Percentiles rank a stretch among this genome's conserved stretches.
Conservation (phyloP, 2,888 invertebrate genomes). For the Nymphalis urticae region DNA sequence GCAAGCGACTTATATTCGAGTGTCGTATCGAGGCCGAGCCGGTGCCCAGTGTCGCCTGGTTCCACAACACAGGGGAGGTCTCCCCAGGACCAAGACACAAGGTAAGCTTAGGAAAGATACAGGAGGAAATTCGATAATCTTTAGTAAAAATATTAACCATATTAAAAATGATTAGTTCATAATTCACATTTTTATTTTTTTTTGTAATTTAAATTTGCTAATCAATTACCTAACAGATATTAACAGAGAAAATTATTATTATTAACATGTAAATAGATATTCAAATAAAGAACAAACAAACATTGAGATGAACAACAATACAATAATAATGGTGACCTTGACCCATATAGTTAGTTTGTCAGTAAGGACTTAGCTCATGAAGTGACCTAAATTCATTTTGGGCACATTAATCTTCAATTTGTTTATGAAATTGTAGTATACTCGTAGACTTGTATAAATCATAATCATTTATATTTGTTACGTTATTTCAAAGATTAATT, state of each 20-base stretch:
- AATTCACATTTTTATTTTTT: too few species aligned
- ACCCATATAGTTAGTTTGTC: constrained; percentile 56
- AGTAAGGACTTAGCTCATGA: background rate
- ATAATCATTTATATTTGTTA: too few species aligned
- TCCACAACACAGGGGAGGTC: constrained; percentile 92
- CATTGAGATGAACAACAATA: background rate
- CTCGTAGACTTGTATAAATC: too few species aligned
- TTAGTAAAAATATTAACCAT: too few species aligned
- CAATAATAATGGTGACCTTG: constrained; percentile 35
- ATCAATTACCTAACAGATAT: too few species aligned
- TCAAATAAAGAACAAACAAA: background rate
- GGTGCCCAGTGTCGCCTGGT: constrained; percentile 93
- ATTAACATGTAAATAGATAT: background rate
- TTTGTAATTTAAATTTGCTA: too few species aligned
- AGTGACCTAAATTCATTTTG: constrained; percentile 57
- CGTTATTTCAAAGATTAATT: too few species aligned
- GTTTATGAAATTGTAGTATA: too few species aligned
- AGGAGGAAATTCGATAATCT: background rate
- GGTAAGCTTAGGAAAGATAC: constrained; percentile 71
- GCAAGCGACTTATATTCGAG: constrained; percentile 95
- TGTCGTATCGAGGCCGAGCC: constrained; percentile 97
- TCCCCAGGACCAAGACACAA: constrained; percentile 92
- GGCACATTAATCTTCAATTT: constrained; percentile 23
- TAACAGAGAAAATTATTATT: too few species aligned
- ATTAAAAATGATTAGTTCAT: too few species aligned